Conservation (phyloP, 2,113 vertebrate genomes). For the Clarias macrocephalus region DNA sequence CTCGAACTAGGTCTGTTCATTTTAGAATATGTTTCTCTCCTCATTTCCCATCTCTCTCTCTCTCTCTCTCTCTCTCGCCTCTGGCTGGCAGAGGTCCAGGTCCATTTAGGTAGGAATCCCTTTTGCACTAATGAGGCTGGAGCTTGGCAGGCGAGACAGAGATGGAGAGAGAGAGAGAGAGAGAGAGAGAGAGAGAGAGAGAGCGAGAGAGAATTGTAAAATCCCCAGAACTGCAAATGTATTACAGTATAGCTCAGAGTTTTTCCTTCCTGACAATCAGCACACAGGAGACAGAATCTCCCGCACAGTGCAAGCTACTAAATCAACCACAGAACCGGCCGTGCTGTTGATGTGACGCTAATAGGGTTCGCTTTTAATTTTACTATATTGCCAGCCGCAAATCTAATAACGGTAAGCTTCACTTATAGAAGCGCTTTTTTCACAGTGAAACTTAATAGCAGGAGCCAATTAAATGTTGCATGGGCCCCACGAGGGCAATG, state of each 20-base stretch:
- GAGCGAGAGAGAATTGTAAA: slow-evolving; percentile 14
- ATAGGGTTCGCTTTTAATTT: slow-evolving; percentile 12
- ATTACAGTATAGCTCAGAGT: slow-evolving; percentile 32
- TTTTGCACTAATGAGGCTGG: slow-evolving; percentile 69
- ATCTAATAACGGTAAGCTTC: slow-evolving; percentile 42
- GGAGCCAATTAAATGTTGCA: slow-evolving; percentile 34
- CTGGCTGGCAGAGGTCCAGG: slow-evolving; percentile 64
- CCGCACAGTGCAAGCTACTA: background rate
- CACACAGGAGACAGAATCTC: background rate
- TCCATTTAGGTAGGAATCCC: slow-evolving; percentile 68
- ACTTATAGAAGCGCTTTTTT: slow-evolving; percentile 22
- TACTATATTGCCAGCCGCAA: slow-evolving; percentile 26
- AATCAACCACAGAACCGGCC: background rate
- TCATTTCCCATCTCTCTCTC: slow-evolving; percentile 28
- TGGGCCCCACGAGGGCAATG: slow-evolving; percentile 36
- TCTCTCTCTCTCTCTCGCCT: slow-evolving; percentile 40
- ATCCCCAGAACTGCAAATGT: slow-evolving; percentile 26
- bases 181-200: slow-evolving; percentile 12
- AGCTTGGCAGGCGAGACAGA: slow-evolving; percentile 63
- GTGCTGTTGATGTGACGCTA: background rate
- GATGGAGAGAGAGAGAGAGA: slow-evolving; percentile 1
- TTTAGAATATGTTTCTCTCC: slow-evolving; percentile 13
- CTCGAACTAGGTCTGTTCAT: background rate
- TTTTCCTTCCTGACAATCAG: slow-evolving; percentile 31
- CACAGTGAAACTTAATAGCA: slow-evolving; percentile 36